Evolutionary conservation across 2,113 vertebrate species (phyloP).

Genomic region (Neotragus moschatus): DNA sequence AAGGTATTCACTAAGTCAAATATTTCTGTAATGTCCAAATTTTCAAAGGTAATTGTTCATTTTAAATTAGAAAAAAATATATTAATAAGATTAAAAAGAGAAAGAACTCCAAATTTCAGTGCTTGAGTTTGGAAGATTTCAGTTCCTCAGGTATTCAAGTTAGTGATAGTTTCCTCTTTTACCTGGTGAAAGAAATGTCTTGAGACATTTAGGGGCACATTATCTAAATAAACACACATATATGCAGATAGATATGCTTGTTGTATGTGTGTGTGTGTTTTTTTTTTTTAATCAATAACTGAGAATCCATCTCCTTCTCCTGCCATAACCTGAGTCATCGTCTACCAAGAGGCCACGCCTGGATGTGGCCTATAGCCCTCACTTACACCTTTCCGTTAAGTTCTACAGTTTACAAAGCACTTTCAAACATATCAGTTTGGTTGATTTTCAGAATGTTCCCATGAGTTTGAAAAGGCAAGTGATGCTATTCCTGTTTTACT

Average conservation of each 20-base stretch:
- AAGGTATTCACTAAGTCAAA: neutral
- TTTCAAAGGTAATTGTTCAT: neutral
- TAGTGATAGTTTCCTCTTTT: neutral
- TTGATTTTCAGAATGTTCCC: neutral
- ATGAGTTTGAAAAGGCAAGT: neutral
- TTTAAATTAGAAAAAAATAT: neutral
- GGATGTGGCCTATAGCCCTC: neutral
- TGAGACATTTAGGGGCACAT: neutral
- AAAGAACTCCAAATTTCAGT: neutral
- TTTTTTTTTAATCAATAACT: neutral
- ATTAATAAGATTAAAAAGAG: neutral
- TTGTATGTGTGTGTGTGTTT: neutral
- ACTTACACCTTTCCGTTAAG: neutral
- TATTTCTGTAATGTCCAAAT: neutral
- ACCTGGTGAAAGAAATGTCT: neutral
- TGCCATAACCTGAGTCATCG: neutral
- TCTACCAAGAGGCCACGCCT: neutral
- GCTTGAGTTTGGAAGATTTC: neutral
- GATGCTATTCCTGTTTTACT: neutral
- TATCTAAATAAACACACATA: neutral
- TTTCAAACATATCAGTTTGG: neutral
- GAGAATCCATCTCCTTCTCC: neutral
- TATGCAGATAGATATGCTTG: neutral
- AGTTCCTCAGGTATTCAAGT: neutral
- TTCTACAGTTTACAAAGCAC: constrained; percentile 2